phyloP scores from a whole-genome alignment of 2,797 vertebrate species.

The Ambastaia sidthimunki region DNA sequence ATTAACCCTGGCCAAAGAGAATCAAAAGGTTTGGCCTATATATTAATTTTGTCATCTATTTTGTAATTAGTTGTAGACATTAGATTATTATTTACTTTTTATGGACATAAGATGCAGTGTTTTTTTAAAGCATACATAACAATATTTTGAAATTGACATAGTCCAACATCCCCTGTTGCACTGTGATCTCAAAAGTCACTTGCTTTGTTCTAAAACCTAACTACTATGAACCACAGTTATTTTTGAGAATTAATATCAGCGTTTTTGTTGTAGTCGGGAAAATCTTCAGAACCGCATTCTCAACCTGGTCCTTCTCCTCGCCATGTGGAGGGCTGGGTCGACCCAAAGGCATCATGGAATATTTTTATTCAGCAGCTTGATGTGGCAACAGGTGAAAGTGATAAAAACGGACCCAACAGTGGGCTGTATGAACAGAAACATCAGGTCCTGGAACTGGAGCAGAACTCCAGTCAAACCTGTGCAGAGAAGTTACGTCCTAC shows the following conservation, averaged over 20 bases:
- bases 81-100: not conserved
- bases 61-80: not conserved
- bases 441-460: slow-evolving; percentile 39
- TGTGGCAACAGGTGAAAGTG: not conserved
- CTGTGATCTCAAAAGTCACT: not conserved
- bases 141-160: not conserved
- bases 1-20: slow-evolving; percentile 75
- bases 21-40: slow-evolving; percentile 65
- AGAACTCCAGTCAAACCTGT: not conserved
- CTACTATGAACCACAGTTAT: not conserved
- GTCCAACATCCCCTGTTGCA: not conserved
- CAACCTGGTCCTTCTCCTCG: slow-evolving; percentile 57
- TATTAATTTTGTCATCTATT: not conserved
- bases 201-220: not conserved
- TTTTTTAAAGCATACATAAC: not conserved
- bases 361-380: slow-evolving; percentile 76
- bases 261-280: slow-evolving; percentile 64
- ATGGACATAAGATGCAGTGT: not conserved
- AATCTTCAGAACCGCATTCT: slow-evolving; percentile 23
- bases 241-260: not conserved
- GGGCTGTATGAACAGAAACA: slow-evolving; percentile 68
- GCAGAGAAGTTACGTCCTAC: slow-evolving; percentile 5
- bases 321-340: slow-evolving; percentile 83
- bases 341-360: slow-evolving; percentile 81
- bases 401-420: slow-evolving; percentile 34